Conservation (phyloP, 2,797 vertebrate genomes). For the Platyrinchus mystaceus region DNA sequence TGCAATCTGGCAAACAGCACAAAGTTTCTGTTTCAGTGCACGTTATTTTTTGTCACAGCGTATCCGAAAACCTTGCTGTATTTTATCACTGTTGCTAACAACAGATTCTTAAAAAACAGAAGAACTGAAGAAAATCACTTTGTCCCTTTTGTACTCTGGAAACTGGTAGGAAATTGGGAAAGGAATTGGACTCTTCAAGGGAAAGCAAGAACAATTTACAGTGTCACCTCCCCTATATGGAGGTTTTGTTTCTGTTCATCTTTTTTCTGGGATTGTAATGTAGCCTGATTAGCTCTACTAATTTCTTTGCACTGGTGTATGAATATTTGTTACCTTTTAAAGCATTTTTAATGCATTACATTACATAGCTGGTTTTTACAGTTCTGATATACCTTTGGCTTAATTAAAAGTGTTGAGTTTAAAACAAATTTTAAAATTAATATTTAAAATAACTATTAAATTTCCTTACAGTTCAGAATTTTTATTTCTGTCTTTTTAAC, state of each 20-base stretch:
- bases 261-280: background rate
- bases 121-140: background rate
- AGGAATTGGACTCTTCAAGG: background rate
- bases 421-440: background rate
- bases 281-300: background rate
- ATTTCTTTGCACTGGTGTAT: background rate
- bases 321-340: background rate
- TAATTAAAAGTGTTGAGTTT: background rate
- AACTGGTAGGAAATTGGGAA: background rate
- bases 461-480: background rate
- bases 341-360: background rate
- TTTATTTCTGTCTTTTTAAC: background rate
- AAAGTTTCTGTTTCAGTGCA: background rate
- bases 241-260: background rate
- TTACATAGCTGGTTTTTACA: background rate
- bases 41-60: rapidly evolving
- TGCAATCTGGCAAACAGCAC: background rate
- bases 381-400: background rate
- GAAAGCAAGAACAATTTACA: background rate
- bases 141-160: background rate
- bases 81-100: background rate
- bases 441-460: background rate
- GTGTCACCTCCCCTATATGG: background rate
- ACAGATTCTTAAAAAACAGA: background rate
- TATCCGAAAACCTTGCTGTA: background rate